These are phyloP conservation scores for Palythoa grandis DNA, from an alignment of 92 coral and sea anemone genomes.

Conservation along the genomic window DNA sequence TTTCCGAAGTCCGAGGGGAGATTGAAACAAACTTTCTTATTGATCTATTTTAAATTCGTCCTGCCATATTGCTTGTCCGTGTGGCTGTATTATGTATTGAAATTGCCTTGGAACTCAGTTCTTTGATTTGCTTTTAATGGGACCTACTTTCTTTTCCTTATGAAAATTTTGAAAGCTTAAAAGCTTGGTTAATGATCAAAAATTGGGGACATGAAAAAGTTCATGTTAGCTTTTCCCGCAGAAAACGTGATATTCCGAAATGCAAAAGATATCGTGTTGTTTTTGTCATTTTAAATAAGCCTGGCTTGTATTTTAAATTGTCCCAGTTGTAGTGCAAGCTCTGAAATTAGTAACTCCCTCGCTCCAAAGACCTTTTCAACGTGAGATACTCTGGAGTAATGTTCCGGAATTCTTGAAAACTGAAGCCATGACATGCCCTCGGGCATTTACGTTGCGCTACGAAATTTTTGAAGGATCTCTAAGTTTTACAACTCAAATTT, in stretches of 20 bases:
- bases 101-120: neutral
- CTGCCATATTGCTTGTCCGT: constrained; percentile 22
- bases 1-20: neutral
- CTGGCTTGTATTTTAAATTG: neutral
- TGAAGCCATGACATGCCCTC: neutral
- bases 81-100: neutral
- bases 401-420: constrained; percentile 41
- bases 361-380: neutral
- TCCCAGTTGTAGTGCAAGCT: constrained; percentile 28
- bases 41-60: constrained; percentile 39
- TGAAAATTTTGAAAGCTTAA: neutral
- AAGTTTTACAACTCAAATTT: neutral
- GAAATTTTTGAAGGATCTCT: constrained; percentile 18
- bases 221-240: neutral
- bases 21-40: neutral
- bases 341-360: neutral
- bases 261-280: constrained; percentile 34
- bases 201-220: neutral
- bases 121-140: neutral
- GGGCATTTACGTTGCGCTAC: constrained; percentile 37
- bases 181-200: neutral
- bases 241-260: constrained; percentile 30
- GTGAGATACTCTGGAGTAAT: neutral
- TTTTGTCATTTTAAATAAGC: constrained; percentile 21
- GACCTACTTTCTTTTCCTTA: constrained; percentile 9